Base-by-base conservation (phyloP, 2,797 vertebrate species). In the Darevskia mixta region DNA sequence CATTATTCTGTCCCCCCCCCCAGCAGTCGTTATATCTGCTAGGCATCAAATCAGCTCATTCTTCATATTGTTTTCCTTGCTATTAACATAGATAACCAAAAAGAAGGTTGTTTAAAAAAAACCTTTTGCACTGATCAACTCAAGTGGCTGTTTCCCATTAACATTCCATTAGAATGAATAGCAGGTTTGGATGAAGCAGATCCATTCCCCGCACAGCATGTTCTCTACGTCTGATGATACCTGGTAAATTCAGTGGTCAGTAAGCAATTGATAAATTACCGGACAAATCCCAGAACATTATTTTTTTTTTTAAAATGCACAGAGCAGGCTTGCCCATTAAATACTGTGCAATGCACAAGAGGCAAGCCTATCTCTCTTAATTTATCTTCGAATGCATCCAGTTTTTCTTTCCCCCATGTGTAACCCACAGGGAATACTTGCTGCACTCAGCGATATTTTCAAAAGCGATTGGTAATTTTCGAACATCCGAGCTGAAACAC, bases 21-120 rank as follows among this genome's bases (percentile, higher is more conserved):
- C 89, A 84, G 88, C 83, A 87, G 95, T 85, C 87, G 67, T 69
- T 91, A 90, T 92, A 90, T 86, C 86, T 91, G 45, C 17, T 91
- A 58, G 75, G 35, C 61, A 88, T 10, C 55, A 80, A 23, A 38
- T 89, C 72, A 89, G 88, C 90, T 93, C 77, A 73, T 86, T 88
- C 91, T 72, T 88, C 38, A 11, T 83, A 86, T 88, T 90, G 87
- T 92, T 95, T 93, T 78, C 73, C 58, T 55, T 82, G 38, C 13
- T 66, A 20, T 87, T 76, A 90, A 86, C 85, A 72, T 10, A 64
- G 9, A 71, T 73, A 89, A 83, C 35, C 49, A 20, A 69, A 67
- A 58, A 87, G 8, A 4, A 38, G 67, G 88, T 80, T 2, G 29
- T 23, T n/a, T n/a, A n/a, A 0, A 0, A 23, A 25, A 32, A 87